Base-by-base conservation (phyloP, 2,888 invertebrate genomes). In the Saturnia pavonia region DNA sequence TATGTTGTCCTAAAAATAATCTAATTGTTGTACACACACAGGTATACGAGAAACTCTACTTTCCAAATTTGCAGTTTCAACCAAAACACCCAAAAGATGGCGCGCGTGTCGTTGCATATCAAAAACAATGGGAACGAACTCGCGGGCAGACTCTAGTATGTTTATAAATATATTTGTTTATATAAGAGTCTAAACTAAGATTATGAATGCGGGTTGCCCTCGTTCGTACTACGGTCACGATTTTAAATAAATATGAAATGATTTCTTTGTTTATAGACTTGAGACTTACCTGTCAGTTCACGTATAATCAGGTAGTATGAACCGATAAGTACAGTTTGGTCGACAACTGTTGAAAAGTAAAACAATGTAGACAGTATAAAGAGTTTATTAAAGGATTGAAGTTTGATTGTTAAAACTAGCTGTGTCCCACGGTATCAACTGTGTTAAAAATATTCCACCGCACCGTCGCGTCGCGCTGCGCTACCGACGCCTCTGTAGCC, bases 201-300 rank as follows among this genome's bases (percentile, higher is more conserved):
- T 63, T n/a, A 65, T 40, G 65, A 65, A 65, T 65, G 65, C 40
- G n/a, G 22, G 19, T 34, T 65, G 65, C 22, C 65, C 65, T 65
- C 65, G 65, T 40, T 40, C 65, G 9, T 65, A 40, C 65, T n/a
- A 40, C 34, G 65, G 65, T 65, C 65, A 65, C 65, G 65, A 40
- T 65, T 65, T 65, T 8, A 40, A 65, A 65, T 40, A n/a, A 65
- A 65, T 65, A 40, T 25, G 14, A 65, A 40, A 40, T 65, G 19
- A 40, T 65, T 65, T 65, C 40, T 65, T 63, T 63, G 63, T 65
- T 34, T 27, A 63, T 34, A 63, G 34, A 63, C 22, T 54, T 22
- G 54, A n/a, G 22, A 22, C 9, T 54, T 6, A 22, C 54, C 22
- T 54, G 22, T 54, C n/a, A 4, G 22, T 54, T 54, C 27, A 27